phyloP scores from a whole-genome alignment of 2,888 invertebrate species.

The Drosophila anomalata region DNA sequence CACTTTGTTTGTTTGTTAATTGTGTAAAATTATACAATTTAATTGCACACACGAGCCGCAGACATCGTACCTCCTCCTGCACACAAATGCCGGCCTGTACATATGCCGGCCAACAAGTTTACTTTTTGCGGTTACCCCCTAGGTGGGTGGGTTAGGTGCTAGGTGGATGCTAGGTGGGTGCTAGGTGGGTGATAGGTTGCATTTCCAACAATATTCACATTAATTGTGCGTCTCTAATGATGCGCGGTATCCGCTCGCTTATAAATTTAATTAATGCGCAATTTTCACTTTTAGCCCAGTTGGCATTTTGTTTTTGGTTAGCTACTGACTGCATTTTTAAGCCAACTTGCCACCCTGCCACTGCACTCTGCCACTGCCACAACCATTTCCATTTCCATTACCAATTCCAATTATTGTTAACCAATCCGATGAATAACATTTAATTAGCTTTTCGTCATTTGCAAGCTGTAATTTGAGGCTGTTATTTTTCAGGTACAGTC shows the following conservation, averaged over 20 bases:
- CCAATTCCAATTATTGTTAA: slow-evolving; percentile 35
- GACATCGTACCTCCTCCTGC: slow-evolving; percentile 13
- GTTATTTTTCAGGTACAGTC: neutral
- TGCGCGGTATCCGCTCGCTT: slow-evolving; percentile 64
- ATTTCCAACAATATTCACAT: slow-evolving; percentile 60
- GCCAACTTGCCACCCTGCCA: neutral
- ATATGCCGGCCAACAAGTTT: slow-evolving; percentile 59
- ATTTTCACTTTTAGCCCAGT: slow-evolving; percentile 69
- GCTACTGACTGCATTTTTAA: neutral
- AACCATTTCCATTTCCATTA: neutral
- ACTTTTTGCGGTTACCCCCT: slow-evolving; percentile 57
- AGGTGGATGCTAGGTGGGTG: neutral
- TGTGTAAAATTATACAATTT: slow-evolving; percentile 75
- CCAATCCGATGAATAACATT: slow-evolving; percentile 67
- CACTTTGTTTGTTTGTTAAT: slow-evolving; percentile 58
- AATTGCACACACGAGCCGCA: slow-evolving; percentile 67
- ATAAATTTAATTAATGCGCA: slow-evolving; percentile 74
- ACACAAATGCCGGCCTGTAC: neutral
- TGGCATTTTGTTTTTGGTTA: slow-evolving; percentile 46
- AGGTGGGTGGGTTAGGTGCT: neutral
- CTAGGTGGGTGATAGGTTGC: neutral
- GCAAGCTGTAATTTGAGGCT: slow-evolving; percentile 21
- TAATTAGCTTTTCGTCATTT: slow-evolving; percentile 64
- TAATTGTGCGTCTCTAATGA: slow-evolving; percentile 74
- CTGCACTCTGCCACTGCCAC: neutral